Percentiles rank a stretch among this genome's conserved stretches.
These are phyloP conservation scores for Atherinomorus stipes DNA, from an alignment of 2,113 vertebrate species.

Conservation along the genomic window DNA sequence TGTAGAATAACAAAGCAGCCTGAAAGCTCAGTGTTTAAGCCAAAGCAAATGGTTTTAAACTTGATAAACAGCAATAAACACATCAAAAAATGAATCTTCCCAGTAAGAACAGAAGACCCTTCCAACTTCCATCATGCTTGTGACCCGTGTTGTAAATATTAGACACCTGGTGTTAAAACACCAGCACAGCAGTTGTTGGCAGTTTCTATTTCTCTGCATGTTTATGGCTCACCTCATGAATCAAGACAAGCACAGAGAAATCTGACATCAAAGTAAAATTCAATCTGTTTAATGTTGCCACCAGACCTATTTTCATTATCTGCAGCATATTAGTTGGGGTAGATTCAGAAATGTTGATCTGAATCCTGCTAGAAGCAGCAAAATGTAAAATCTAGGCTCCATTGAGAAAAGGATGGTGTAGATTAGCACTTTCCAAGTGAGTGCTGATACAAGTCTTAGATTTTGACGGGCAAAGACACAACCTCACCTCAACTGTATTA, in stretches of 20 bases:
- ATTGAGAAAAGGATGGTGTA: neutral
- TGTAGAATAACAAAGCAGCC: neutral
- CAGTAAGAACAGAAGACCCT: no score
- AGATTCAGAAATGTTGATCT: neutral
- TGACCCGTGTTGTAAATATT: no score
- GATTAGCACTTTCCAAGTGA: conserved; percentile 15
- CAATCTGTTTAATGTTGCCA: neutral
- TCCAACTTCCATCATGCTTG: no score
- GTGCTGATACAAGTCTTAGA: neutral
- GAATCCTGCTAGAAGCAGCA: neutral
- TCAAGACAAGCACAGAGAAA: neutral
- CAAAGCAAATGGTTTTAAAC: neutral
- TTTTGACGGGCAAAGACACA: neutral
- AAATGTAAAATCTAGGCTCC: neutral
- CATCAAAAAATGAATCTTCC: neutral
- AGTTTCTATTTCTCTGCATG: neutral
- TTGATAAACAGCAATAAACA: neutral
- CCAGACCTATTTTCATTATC: neutral
- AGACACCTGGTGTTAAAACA: no score
- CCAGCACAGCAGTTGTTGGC: no score
- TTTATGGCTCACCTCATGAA: neutral
- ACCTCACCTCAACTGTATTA: conserved; percentile 11
- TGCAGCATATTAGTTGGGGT: neutral
- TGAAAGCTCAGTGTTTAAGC: no score
- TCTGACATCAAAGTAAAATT: neutral